These are phyloP conservation scores for Poecilia wingei DNA, from an alignment of 2,797 vertebrate species.

Conservation along the genomic window DNA sequence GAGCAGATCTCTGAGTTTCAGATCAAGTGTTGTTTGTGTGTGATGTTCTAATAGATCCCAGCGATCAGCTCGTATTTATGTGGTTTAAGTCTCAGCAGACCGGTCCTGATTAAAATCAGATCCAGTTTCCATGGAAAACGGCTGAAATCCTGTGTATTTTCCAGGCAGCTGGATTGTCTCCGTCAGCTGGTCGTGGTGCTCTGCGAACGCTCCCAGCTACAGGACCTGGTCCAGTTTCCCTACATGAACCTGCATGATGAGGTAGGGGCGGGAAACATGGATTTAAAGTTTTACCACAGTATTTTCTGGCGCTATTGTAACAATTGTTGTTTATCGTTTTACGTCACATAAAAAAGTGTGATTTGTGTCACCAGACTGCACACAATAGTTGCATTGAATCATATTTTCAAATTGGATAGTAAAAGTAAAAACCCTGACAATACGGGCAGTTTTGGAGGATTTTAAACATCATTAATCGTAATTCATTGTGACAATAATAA, in stretches of 20 bases:
- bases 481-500: no score
- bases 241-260: constrained; percentile 93
- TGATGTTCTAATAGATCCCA: neutral
- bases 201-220: constrained; percentile 92
- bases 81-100: neutral
- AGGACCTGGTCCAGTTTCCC: constrained; percentile 93
- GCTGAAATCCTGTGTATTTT: neutral
- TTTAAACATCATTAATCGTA: no score
- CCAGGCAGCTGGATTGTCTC: constrained; percentile 94
- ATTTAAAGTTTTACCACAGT: no score
- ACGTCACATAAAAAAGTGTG: no score
- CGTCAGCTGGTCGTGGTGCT: constrained; percentile 95
- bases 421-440: no score
- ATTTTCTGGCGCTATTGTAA: no score
- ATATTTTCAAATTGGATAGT: no score
- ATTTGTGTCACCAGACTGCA: no score
- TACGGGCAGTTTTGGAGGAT: no score
- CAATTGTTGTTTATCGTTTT: no score
- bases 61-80: neutral
- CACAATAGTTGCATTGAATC: no score
- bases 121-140: neutral
- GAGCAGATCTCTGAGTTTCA: neutral
- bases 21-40: neutral
- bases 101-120: neutral
- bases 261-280: no score